Conservation (phyloP, 2,113 vertebrate genomes). For the Chauna torquata region DNA sequence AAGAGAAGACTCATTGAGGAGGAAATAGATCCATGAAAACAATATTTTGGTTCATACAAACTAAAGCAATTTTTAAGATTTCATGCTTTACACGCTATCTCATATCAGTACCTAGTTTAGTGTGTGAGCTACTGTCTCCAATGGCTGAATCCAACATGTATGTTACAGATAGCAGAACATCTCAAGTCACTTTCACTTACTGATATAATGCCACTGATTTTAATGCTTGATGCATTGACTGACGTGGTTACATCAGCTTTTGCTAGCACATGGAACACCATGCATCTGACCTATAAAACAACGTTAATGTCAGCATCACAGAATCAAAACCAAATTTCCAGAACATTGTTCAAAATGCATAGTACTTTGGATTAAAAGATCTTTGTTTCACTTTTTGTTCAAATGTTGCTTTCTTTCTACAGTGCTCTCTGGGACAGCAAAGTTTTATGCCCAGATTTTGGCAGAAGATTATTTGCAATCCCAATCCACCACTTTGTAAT, state of each 20-base stretch:
- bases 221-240: not conserved
- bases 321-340: not conserved
- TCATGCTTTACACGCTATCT: not conserved
- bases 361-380: not conserved
- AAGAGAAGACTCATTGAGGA: not conserved
- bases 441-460: not conserved
- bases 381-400: not conserved
- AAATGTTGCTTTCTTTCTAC: not conserved
- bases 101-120: not conserved
- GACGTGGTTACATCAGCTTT: not conserved
- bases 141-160: not conserved
- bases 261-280: not conserved
- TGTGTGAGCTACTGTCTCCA: not conserved
- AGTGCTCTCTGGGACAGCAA: not conserved
- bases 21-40: conserved; percentile 15
- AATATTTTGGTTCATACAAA: not conserved
- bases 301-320: not conserved
- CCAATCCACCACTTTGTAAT: not conserved
- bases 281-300: not conserved
- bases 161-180: not conserved
- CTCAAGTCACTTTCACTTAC: not conserved
- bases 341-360: not conserved
- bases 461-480: not conserved
- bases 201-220: not conserved
- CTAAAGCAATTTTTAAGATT: not conserved